Evolutionary conservation across 2,113 vertebrate genomes (phyloP), one percentile per base, ranked within the genome.

Genomic region (Psettodes erumei): DNA sequence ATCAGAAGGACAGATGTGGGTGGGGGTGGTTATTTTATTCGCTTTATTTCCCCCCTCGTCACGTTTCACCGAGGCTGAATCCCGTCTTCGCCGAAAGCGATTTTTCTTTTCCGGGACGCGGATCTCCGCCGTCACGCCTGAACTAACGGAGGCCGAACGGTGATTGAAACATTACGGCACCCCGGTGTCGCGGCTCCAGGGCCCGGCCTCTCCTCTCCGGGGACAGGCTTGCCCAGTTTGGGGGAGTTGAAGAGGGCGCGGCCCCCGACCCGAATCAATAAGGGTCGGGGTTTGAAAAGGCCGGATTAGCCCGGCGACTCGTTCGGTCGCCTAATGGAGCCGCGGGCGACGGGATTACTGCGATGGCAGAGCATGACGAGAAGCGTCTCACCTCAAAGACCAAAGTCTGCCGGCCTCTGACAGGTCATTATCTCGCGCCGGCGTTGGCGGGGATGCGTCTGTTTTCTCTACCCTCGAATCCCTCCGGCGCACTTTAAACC

Each of bases 81-180:
- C 2, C 1, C 16, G 15, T 40, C 56, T 25, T 38, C 16, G 28
- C 16, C 2, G n/a, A 15, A 21, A 42, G 0, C 16, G 27, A 18
- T 43, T 16, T 61, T 61, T 62, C 1, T 51, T 32, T 25, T 47
- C 40, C 33, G 7, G 55, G 43, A 43, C 1, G 21, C 61, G 68
- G 53, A 67, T 65, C 62, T 55, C 76, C 60, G 28, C 74, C 54
- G 78, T 68, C 64, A 60, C 16, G 11, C 50, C 68, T 23, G 25
- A 62, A 89, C 76, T n/a, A n/a, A n/a, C n/a, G n/a, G n/a, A n/a
- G n/a, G n/a, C n/a, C n/a, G n/a, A n/a, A 71, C 82, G 79, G 85
- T 83, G 64, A 89, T 81, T 77, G 85, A 85, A 89, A 85, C 85
- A 70, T 85, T 70, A 76, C 5, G 58, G 84, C 83, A 61, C 79